Base-by-base conservation (phyloP, 2,113 vertebrate species). In the Sturnira hondurensis region DNA sequence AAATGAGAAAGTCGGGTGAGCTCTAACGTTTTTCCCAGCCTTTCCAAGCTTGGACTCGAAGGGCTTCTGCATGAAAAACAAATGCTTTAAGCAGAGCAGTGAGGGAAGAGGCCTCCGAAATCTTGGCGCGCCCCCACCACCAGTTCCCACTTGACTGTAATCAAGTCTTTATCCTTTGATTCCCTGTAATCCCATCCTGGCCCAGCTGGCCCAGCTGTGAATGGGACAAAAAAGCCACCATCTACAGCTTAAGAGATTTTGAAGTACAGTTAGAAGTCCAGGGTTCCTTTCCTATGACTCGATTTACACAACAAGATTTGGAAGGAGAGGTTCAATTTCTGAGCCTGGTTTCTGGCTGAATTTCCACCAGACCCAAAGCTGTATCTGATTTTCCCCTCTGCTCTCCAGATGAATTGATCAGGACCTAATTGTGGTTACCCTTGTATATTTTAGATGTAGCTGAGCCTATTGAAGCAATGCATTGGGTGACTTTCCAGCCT, bases 201-300 rank as follows among this genome's bases (percentile, higher is more conserved):
- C 61, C 63, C 76, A 78, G 28, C 71, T 54, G 50, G 89, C 61
- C 63, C 76, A 78, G 28, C 76, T 86, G 28, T 86, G 56, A 96
- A 12, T 15, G 38, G 86, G 50, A 61, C 2, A 8, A 16, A 78
- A 78, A 61, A 78, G 74, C 52, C 11, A 26, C 67, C 52, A 67
- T 68, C 93, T 74, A 91, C 54, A 95, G 84, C 1, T 83, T 63
- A 93, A 82, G 61, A 68, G 47, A 91, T 58, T 73, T 89, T 80
- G 65, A 89, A 91, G 45, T 58, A 13, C 16, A 83, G 28, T 84
- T 83, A 56, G 43, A 87, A 83, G 88, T 50, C n/a, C 45, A 5
- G 0, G 63, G 41, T 89, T 89, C 47, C n/a, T 78, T 91, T 89
- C 31, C 89, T 61, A 12, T 89, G 67, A 80, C 45, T 80, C 93